phyloP scores from a whole-genome alignment of 1,140 invertebrate species.

The Megathymus violae region DNA sequence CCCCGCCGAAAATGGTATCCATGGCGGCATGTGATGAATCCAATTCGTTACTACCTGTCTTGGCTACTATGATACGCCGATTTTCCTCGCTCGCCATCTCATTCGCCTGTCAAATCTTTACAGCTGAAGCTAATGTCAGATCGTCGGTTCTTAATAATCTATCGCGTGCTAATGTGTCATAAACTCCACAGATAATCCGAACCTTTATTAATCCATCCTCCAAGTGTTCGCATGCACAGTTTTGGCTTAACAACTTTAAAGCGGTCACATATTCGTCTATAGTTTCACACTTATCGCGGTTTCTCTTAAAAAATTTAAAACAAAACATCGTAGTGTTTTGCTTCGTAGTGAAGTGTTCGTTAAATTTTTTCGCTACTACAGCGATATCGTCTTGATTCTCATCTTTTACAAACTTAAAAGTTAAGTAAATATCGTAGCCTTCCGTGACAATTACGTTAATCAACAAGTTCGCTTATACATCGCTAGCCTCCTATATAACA shows the following conservation, averaged over 20 bases:
- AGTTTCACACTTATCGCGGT: conserved; percentile 36
- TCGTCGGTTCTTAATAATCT: conserved; percentile 35
- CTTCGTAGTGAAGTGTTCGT: conserved; percentile 37
- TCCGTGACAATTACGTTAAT: conserved; percentile 19
- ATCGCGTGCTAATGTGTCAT: conserved; percentile 22
- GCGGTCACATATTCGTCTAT: conserved; percentile 39
- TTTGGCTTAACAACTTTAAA: conserved; percentile 31
- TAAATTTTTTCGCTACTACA: conserved; percentile 31
- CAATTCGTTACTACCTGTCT: background rate
- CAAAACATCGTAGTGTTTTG: conserved; percentile 34
- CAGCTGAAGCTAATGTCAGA: conserved; percentile 34
- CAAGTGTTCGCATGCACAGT: conserved; percentile 32
- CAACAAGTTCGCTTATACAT: conserved; percentile 21
- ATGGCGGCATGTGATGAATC: background rate
- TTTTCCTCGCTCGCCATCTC: conserved; percentile 33
- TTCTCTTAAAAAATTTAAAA: conserved; percentile 41
- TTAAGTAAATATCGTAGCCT: conserved; percentile 9
- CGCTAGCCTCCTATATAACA: conserved; percentile 16
- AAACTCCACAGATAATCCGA: conserved; percentile 42
- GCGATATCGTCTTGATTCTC: conserved; percentile 27
- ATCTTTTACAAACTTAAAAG: conserved; percentile 20
- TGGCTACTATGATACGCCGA: background rate
- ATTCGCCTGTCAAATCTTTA: conserved; percentile 43
- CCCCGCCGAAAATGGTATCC: background rate
- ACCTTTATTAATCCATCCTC: conserved; percentile 36